Evolutionary conservation across 92 coral and sea anemone genomes (phyloP), one percentile per base, ranked within the genome.

Genomic region (Phenganax stokvisi): DNA sequence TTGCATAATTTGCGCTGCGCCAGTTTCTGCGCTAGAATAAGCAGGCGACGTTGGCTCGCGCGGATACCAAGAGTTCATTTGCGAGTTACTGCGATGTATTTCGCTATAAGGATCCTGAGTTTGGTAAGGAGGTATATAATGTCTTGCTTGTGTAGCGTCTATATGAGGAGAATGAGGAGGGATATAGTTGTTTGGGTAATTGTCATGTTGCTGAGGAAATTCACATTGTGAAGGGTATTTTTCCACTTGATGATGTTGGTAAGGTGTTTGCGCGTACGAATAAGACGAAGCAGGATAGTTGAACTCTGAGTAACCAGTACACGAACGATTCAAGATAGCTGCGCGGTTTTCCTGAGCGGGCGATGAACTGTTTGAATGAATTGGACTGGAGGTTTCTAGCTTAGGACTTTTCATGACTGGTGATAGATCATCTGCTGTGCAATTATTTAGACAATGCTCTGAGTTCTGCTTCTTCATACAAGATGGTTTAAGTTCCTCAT

Each of bases 401-500:
- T 79, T 79, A 4, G 83, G 54, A 30, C 57, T 63, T 31, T 79
- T 79, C 52, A 79, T 62, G 25, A 54, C 20, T 0, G 81, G 65
- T 6, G 81, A 77, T 12, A 77, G 29, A 51, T 37, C 63, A 37
- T 68, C 73, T 68, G 73, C 73, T 51, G 8, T 13, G 12, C 67
- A 37, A 29, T 51, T 62, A 3, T 56, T 56, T 16, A 47, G 56
- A 64, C 83, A 79, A 4, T 54, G 68, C 10, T 79, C 83, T 51
- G 12, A 73, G 60, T 47, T 73, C 77, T 79, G 83, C 63, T 65
- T 62, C 83, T 79, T 79, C 83, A 79, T 79, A 27, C 83, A 79
- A 7, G 83, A 79, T 0, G 83, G 53, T 15, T 79, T 79, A 3
- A 37, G 83, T 68, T 79, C 83, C 9, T 79, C 83, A 44, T 55